Evolutionary conservation across 2,888 invertebrate genomes (phyloP), one percentile per base, ranked within the genome.

Genomic region (Melanostoma scalare): DNA sequence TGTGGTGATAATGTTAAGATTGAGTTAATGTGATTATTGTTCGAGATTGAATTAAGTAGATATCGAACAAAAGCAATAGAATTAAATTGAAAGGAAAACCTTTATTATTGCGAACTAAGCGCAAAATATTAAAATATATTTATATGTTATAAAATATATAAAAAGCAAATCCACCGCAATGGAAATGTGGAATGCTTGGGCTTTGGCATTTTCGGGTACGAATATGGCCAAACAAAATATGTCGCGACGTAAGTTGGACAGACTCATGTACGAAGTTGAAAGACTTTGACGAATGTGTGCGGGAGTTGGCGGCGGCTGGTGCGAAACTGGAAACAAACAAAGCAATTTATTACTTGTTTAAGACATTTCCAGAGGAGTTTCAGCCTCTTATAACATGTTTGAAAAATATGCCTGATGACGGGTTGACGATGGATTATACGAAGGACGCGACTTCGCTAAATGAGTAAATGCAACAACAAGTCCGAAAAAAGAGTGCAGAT

Each of bases 191-290:
- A 65, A 30, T 9, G 58, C 65, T 9, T 30, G 77, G n/a, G 30
- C 33, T n/a, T 4, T 8, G 9, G 53, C 63, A 2, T 77, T 71
- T 40, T 76, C 75, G 10, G 75, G 71, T 2, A 79, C 75, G 31
- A 78, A 78, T 40, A 65, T 68, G 53, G 77, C 76, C 6, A 85
- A 85, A 10, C 79, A 69, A 61, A 85, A 85, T 40, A 72, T 76
- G 68, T 44, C 76, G 42, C 61, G 75, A 6, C 50, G 71, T n/a
- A 60, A 48, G n/a, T 42, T 55, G 4, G 46, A 46, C 4, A 46
- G 46, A 6, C 6, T 52, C 2, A 50, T 40, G 2, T 72, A 67
- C 30, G 72, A 73, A 50, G 6, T 65, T 3, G 74, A 56, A 9
- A 48, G 38, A 38, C 30, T 74, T 80, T 36, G 74, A 69, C 31